phyloP scores from a whole-genome alignment of 1,140 invertebrate species.

The Xylocopa sonorina region DNA sequence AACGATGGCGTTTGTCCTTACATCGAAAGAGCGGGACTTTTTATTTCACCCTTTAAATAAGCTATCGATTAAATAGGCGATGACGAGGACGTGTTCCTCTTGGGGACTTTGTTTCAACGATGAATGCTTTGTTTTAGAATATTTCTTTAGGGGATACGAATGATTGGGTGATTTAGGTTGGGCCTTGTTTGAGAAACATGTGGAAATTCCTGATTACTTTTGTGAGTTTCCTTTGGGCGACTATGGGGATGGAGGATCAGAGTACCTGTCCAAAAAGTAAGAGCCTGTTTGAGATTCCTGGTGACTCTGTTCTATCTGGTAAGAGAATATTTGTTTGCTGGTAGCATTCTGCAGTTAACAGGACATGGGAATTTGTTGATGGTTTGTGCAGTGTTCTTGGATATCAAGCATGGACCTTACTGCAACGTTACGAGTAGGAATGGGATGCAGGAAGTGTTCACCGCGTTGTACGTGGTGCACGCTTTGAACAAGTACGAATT shows the following conservation, averaged over 20 bases:
- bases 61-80: conserved; percentile 71
- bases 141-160: not conserved
- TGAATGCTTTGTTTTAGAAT: not conserved
- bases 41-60: conserved; percentile 2
- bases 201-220: conserved; percentile 36
- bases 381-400: conserved; percentile 75
- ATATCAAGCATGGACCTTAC: conserved; percentile 77
- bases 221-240: conserved; percentile 39
- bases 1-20: not conserved
- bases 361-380: not conserved
- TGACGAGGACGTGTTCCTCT: not conserved
- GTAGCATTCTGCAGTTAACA: not conserved
- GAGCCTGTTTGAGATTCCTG: conserved; percentile 71
- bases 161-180: no score
- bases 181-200: not conserved
- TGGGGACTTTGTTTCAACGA: not conserved
- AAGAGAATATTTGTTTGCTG: conserved; percentile 22
- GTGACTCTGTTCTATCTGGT: conserved; percentile 76
- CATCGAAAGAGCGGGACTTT: not conserved
- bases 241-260: conserved; percentile 50
- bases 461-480: conserved; percentile 75
- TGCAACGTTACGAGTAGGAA: conserved; percentile 76
- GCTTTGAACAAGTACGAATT: conserved; percentile 78
- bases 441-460: conserved; percentile 76
- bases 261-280: conserved; percentile 67